Percentiles rank a stretch among this genome's conserved stretches.
Conservation (phyloP, 2,797 vertebrate species). For the Sebastes dallii region DNA sequence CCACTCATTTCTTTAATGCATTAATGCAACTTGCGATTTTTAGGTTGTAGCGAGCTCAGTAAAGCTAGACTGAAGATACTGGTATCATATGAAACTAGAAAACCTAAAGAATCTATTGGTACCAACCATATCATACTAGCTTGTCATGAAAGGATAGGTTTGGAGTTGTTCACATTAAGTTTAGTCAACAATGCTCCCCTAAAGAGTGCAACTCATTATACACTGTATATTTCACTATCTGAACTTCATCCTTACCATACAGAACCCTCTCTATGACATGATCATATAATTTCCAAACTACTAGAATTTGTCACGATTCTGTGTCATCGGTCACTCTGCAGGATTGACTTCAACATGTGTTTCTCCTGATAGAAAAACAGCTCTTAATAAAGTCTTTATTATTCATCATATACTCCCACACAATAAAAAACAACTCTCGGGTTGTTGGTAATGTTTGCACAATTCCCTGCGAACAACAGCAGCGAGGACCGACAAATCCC, state of each 20-base stretch:
- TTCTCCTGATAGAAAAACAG: not conserved
- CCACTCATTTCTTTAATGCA: too few relatives aligned
- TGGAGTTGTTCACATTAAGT: not conserved
- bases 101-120: too few relatives aligned
- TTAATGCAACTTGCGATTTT: too few relatives aligned
- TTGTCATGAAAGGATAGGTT: too few relatives aligned
- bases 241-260: too few relatives aligned
- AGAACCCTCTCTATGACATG: too few relatives aligned
- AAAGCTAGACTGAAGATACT: too few relatives aligned
- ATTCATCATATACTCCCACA: not conserved
- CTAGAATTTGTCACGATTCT: not conserved
- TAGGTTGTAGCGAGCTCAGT: too few relatives aligned
- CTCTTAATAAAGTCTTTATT: not conserved
- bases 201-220: not conserved
- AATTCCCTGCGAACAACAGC: not conserved
- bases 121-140: too few relatives aligned
- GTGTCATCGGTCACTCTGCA: not conserved
- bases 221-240: not conserved
- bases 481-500: slow-evolving; percentile 7
- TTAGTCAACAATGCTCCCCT: not conserved
- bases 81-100: too few relatives aligned
- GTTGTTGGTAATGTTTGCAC: slow-evolving; percentile 16
- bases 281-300: too few relatives aligned
- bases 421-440: not conserved
- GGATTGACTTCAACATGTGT: not conserved